Percentiles rank a stretch among this genome's conserved stretches.
Conservation (phyloP, 2,888 invertebrate genomes). For the Adelphocoris suturalis region DNA sequence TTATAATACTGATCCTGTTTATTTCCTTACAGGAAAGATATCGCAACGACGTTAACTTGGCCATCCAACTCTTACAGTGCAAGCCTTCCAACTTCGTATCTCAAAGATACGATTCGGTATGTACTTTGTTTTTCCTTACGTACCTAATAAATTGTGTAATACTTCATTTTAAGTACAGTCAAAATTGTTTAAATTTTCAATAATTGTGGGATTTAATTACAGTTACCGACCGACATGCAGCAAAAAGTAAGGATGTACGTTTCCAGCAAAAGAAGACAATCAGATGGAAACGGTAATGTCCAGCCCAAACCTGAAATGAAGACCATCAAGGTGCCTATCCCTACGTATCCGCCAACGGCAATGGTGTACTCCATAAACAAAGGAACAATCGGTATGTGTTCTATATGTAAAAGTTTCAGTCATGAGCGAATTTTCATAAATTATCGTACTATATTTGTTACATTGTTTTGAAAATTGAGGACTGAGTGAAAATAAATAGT, state of each 20-base stretch:
- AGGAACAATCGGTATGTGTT: conserved; percentile 73
- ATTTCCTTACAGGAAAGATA: conserved; percentile 90
- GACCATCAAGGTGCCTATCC: conserved; percentile 87
- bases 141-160: background rate
- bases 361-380: conserved; percentile 85
- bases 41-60: conserved; percentile 94
- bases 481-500: no score
- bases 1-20: background rate
- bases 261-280: conserved; percentile 82
- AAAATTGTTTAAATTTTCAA: background rate
- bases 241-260: conserved; percentile 91
- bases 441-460: no score
- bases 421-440: no score
- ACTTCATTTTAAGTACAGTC: background rate
- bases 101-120: conserved; percentile 93
- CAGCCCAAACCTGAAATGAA: conserved; percentile 80
- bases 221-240: conserved; percentile 95
- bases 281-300: conserved; percentile 78
- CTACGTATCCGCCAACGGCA: conserved; percentile 90
- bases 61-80: conserved; percentile 95
- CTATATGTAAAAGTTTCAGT: no score
- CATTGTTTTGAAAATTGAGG: no score
- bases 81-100: conserved; percentile 96
- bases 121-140: conserved; percentile 76
- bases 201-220: conserved; percentile 76